Base-by-base conservation (phyloP, 2,888 invertebrate species). In the Eurytoma adleriae region DNA sequence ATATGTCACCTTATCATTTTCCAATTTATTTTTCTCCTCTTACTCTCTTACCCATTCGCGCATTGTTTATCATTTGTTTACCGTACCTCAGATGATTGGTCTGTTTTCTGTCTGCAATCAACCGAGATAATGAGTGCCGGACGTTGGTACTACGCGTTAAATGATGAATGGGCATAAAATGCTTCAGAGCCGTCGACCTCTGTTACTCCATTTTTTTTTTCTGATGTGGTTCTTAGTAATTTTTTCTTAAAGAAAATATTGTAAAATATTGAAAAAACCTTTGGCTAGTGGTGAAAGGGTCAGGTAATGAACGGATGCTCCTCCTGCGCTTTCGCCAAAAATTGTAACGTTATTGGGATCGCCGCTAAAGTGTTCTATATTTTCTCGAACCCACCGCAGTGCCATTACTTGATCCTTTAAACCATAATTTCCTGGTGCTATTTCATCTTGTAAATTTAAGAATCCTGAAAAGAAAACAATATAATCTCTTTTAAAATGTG, bases 281-380 rank as follows among this genome's bases (percentile, higher is more conserved):
- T 82, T 82, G 40, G 84, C 67, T 73, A 86, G n/a, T 0, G 85
- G 85, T 7, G 86, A 87, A 18, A 87, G 16, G 0, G 78, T 64
- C 7, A 87, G 73, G 67, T 83, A 88, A 81, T 87, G 85, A n/a
- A 85, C 86, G 3, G 82, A 83, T 5, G 78, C 82, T 3, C 67
- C 84, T 0, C 88, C 88, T 3, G 87, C 85, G 30, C 88, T 88
- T 70, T 86, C 86, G 0, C 88, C 88, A 62, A 87, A 88, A 74
- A 88, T 82, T 3, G 88, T 88, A 0, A 88, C 84, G 27, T 86
- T 87, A 16, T 82, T 56, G 0, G 87, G 82, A 79, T 88, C 85
- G 0, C 88, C 88, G 7, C 86, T 85, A 14, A 87, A 88, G 10
- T 61, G 74, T 4, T 77, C 18, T 18, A 88, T 87, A 74, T 88